A percentile compares a stretch with the other conserved stretches of the same genome.
These are phyloP conservation scores for Dissostichus mawsoni DNA, from an alignment of 2,113 vertebrate genomes.

Conservation along the genomic window DNA sequence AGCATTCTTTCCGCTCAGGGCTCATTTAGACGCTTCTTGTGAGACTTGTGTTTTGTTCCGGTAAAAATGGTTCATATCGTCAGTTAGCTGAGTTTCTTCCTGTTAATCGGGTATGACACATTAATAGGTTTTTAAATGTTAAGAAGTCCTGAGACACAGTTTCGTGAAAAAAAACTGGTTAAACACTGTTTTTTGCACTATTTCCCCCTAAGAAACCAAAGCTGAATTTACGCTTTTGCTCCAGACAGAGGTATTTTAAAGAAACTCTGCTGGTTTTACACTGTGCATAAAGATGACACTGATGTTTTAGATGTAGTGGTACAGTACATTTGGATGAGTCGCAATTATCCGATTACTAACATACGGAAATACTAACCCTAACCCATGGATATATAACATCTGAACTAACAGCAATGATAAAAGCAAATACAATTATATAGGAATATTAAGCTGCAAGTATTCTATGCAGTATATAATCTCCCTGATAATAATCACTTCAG, in stretches of 20 bases:
- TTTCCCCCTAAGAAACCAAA: neutral
- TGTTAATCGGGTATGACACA: too few relatives aligned
- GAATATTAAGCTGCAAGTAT: neutral
- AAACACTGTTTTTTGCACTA: neutral
- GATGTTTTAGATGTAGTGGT: neutral
- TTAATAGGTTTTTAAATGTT: too few relatives aligned
- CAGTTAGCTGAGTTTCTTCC: too few relatives aligned
- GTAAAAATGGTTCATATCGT: too few relatives aligned
- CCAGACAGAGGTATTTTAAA: neutral
- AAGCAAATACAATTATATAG: slow-evolving; percentile 2
- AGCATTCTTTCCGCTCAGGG: too few relatives aligned
- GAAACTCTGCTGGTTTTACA: too few relatives aligned
- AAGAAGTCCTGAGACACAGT: too few relatives aligned
- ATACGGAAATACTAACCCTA: too few relatives aligned
- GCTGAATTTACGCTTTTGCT: neutral
- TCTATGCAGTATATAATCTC: neutral
- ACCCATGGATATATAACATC: too few relatives aligned
- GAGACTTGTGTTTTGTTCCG: too few relatives aligned
- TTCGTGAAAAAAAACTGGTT: too few relatives aligned
- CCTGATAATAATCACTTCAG: neutral
- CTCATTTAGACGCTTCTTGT: too few relatives aligned
- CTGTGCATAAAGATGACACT: neutral
- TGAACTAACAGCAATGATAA: neutral
- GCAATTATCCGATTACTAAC: neutral
- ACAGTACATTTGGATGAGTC: neutral